Conservation (phyloP, 1,140 invertebrate species). For the Eupeodes corollae region DNA sequence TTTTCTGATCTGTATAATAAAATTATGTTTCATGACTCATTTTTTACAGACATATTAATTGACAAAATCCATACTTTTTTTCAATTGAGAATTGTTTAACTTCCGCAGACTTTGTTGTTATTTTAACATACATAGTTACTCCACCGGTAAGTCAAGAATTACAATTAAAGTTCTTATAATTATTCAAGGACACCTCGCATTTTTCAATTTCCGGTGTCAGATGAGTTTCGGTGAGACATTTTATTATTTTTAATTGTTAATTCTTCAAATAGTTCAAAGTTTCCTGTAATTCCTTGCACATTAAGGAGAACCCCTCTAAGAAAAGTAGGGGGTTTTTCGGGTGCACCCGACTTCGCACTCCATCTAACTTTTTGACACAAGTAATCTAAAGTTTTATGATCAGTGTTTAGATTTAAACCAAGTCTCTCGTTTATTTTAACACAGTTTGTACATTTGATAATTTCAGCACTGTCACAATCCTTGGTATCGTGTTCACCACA, state of each 20-base stretch:
- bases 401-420: not conserved
- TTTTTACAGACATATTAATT: not conserved
- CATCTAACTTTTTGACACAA: not conserved
- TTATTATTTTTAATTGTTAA: constrained; percentile 1
- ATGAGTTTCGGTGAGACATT: constrained; percentile 5
- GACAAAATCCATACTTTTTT: not conserved
- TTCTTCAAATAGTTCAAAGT: constrained; percentile 6
- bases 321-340: not conserved
- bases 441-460: constrained; percentile 5
- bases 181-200: constrained; percentile 3
- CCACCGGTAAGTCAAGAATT: constrained; percentile 6
- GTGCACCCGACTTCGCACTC: not conserved
- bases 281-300: not conserved
- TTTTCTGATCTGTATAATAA: not conserved
- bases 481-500: constrained; percentile 3
- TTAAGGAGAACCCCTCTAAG: constrained; percentile 1
- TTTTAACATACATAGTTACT: constrained; percentile 7
- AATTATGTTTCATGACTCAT: not conserved
- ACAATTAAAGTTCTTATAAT: constrained; percentile 1
- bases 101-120: not conserved
- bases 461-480: constrained; percentile 2
- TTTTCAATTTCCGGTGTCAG: constrained; percentile 1
- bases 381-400: not conserved
- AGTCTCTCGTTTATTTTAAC: not conserved
- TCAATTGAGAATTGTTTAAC: not conserved